Evolutionary conservation across 2,113 vertebrate genomes (phyloP).

Genomic region (Mastomys coucha): DNA sequence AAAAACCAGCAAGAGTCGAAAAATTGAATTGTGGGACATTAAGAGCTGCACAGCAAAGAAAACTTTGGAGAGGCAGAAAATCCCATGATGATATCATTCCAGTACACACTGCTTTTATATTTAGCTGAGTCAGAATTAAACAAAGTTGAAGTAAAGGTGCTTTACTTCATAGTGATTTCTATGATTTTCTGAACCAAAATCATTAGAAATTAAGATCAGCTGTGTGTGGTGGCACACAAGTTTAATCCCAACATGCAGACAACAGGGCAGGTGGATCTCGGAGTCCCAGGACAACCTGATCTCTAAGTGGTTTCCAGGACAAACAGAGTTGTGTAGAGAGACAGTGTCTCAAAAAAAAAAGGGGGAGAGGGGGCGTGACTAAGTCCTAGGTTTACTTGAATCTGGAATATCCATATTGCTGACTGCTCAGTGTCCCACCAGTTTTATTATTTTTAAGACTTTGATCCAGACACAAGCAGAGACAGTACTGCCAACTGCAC

Average conservation of each 20-base stretch:
- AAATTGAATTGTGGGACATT: not conserved
- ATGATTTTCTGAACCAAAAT: not conserved
- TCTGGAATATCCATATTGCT: not conserved
- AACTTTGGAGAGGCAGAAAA: not conserved
- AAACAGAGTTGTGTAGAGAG: not conserved
- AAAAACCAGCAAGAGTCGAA: not conserved
- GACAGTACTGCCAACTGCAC: not conserved
- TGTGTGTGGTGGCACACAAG: not conserved
- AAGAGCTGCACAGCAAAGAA: not conserved
- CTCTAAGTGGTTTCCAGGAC: not conserved
- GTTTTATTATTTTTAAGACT: not conserved
- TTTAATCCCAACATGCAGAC: not conserved
- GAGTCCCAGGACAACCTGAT: not conserved
- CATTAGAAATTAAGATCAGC: not conserved
- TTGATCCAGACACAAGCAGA: slow-evolving; percentile 5
- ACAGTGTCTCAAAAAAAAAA: not conserved
- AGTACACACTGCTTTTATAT: no score
- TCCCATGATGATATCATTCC: not conserved
- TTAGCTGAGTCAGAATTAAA: no score
- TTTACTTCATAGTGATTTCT: not conserved
- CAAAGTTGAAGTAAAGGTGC: not conserved
- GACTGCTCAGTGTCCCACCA: not conserved
- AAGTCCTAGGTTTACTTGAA: not conserved
- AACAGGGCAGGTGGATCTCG: not conserved
- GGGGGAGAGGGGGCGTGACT: no score